Evolutionary conservation across 1,140 invertebrate species (phyloP).

Genomic region (Musca vetustissima): DNA sequence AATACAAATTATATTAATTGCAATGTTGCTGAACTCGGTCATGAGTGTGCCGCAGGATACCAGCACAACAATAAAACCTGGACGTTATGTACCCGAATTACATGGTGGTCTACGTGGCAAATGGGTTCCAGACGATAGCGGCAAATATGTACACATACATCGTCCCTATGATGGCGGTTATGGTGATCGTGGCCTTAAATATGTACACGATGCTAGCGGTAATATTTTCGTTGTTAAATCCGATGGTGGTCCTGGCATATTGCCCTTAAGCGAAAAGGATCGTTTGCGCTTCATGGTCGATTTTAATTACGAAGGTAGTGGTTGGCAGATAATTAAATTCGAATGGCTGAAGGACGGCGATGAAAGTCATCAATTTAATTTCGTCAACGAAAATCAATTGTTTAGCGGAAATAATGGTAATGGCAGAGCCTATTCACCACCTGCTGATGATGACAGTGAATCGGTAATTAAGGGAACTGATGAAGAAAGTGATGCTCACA

Average conservation of each 20-base stretch:
- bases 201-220: conserved; percentile 37
- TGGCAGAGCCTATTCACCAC: neutral
- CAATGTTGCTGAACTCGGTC: neutral
- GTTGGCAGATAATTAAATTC: conserved; percentile 50
- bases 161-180: conserved; percentile 51
- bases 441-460: neutral
- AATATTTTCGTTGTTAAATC: conserved; percentile 25
- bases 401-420: conserved; percentile 23
- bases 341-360: conserved; percentile 47
- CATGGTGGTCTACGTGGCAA: conserved; percentile 39
- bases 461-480: neutral
- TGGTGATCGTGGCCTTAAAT: conserved; percentile 44
- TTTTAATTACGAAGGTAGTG: conserved; percentile 48
- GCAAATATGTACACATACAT: conserved; percentile 46
- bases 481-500: conserved; percentile 3
- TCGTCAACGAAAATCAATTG: conserved; percentile 44
- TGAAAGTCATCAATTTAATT: conserved; percentile 37
- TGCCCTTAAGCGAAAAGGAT: conserved; percentile 41
- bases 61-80: conserved; percentile 19
- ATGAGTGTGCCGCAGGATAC: conserved; percentile 6
- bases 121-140: conserved; percentile 46
- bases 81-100: conserved; percentile 38
- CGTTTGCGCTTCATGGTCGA: conserved; percentile 51
- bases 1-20: neutral
- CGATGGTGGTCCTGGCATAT: conserved; percentile 30